Evolutionary conservation across 37 sponge, comb jelly and placozoan genomes (phyloP), one percentile per base, ranked within the genome.

Genomic region (Cliona cf. orientalis): DNA sequence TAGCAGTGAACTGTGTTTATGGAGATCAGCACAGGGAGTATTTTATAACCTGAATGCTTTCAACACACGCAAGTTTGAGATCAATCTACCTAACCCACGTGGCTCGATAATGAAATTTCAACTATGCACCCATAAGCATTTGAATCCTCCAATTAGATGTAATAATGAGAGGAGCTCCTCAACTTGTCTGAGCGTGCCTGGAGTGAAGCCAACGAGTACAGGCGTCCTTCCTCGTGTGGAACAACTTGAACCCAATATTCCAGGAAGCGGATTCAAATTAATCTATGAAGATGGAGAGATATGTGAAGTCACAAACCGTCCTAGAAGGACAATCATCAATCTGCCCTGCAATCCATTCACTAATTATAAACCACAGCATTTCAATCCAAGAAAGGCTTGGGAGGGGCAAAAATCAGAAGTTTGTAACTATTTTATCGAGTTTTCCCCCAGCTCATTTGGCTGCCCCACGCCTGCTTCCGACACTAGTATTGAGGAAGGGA

Each of bases 391-490:
- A 37, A 37, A 53, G 40, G 79, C 84, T 5, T 71, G 40, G n/a
- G 90, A 89, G 56, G 90, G 90, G 0, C 36, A 77, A 28, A 89
- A 84, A 58, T 53, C 72, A 11, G 62, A 65, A 5, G 40, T 84
- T 5, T 89, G 90, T 42, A 72, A 73, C 36, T 89, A 89, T 57
- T 83, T 67, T 33, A 75, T 89, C 3, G 90, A 89, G 41, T 89
- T 89, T 66, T 46, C 75, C 0, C 68, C 60, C 7, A 84, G 75
- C 49, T 34, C 74, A 41, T 67, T 72, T 66, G 84, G 84, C 38
- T 89, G 90, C 23, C 90, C 90, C 7, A 37, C 46, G n/a, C n/a
- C n/a, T n/a, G n/a, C n/a, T n/a, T n/a, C n/a, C n/a, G n/a, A n/a
- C n/a, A n/a, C n/a, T n/a, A n/a, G n/a, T n/a, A n/a, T 31, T 61